phyloP scores from a whole-genome alignment of 1,140 invertebrate genomes.

The Agraylea sexmaculata region DNA sequence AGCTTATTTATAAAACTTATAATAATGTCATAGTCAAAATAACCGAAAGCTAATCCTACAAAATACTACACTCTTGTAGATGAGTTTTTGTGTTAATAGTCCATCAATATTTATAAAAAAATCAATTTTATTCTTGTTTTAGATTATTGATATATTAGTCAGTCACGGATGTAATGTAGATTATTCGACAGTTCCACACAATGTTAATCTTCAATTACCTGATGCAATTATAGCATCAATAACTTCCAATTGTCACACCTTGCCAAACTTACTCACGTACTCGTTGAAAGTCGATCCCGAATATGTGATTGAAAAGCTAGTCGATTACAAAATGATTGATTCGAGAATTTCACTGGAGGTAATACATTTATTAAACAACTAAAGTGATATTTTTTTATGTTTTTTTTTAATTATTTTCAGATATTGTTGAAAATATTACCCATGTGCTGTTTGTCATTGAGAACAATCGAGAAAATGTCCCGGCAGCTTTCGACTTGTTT shows the following conservation, averaged over 20 bases:
- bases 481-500: slow-evolving; percentile 9
- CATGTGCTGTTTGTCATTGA: slow-evolving; percentile 13
- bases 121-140: slow-evolving; percentile 9
- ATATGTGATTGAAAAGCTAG: slow-evolving; percentile 19
- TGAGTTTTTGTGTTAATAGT: background rate
- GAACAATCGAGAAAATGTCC: slow-evolving; percentile 4
- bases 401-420: slow-evolving; percentile 9
- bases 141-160: slow-evolving; percentile 34
- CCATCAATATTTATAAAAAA: background rate
- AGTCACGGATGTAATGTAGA: slow-evolving; percentile 36
- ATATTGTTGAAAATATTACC: slow-evolving; percentile 15
- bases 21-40: background rate
- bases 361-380: slow-evolving; percentile 1
- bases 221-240: slow-evolving; percentile 34
- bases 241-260: slow-evolving; percentile 25
- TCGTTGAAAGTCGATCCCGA: slow-evolving; percentile 31
- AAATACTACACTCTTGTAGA: background rate
- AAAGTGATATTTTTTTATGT: background rate
- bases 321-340: slow-evolving; percentile 15
- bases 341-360: slow-evolving; percentile 16
- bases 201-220: slow-evolving; percentile 20
- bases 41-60: background rate
- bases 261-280: slow-evolving; percentile 27
- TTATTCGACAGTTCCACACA: slow-evolving; percentile 25
- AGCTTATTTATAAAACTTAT: slow-evolving; percentile 1